phyloP scores from a whole-genome alignment of 2,888 invertebrate genomes.

The Sesia apiformis region DNA sequence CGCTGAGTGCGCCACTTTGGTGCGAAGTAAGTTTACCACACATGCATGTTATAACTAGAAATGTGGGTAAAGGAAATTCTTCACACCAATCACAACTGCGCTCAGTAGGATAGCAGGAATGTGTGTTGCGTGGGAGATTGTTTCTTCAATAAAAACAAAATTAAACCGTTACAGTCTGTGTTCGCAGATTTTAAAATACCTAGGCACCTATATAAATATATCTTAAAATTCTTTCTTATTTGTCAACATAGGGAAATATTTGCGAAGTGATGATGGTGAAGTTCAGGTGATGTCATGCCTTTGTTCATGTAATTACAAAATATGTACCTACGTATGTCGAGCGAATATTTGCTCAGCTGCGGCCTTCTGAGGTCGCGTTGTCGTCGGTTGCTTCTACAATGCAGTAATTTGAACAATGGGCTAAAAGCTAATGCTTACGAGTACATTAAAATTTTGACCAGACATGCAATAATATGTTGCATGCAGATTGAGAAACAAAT shows the following conservation, averaged over 20 bases:
- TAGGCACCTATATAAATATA: too few species aligned
- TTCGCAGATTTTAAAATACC: too few species aligned
- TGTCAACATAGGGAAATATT: not conserved
- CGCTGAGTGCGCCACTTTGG: too few species aligned
- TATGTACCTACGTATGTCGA: conserved; percentile 10
- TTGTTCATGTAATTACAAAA: not conserved
- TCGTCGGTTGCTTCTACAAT: conserved; percentile 20
- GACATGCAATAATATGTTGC: not conserved
- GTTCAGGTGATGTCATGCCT: conserved; percentile 37
- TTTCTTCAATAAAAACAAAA: too few species aligned
- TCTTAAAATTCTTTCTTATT: too few species aligned
- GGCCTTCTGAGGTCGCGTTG: conserved; percentile 57
- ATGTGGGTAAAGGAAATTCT: too few species aligned
- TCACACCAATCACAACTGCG: too few species aligned
- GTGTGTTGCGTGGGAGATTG: too few species aligned
- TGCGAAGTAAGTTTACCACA: too few species aligned
- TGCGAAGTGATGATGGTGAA: not conserved
- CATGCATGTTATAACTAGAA: too few species aligned
- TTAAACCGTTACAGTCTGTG: too few species aligned
- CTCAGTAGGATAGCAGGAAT: too few species aligned
- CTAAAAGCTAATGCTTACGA: not conserved
- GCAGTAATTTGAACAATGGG: not conserved
- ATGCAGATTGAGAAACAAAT: not conserved
- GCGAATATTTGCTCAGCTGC: conserved; percentile 55
- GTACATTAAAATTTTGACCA: not conserved